These are phyloP conservation scores for Zaprionus vittiger DNA, from an alignment of 1,140 invertebrate species.

Conservation along the genomic window DNA sequence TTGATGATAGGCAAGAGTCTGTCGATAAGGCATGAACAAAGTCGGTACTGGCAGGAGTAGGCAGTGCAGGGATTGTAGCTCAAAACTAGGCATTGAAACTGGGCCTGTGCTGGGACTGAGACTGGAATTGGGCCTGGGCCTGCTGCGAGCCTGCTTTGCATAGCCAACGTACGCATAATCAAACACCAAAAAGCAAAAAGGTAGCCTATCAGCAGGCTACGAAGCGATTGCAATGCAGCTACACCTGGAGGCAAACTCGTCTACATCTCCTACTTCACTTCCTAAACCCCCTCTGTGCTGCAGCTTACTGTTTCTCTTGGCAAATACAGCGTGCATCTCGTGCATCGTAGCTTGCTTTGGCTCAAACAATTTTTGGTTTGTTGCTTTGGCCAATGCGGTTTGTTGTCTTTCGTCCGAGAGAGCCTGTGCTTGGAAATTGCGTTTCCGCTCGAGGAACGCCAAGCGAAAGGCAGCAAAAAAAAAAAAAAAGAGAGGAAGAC, in stretches of 20 bases:
- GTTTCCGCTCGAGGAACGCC: slow-evolving; percentile 68
- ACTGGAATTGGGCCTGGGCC: not conserved
- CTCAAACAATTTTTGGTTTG: slow-evolving; percentile 80
- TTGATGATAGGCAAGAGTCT: slow-evolving; percentile 45
- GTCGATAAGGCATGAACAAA: slow-evolving; percentile 13
- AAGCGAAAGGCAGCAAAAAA: not conserved
- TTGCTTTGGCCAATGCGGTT: slow-evolving; percentile 66
- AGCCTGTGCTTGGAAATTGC: slow-evolving; percentile 70
- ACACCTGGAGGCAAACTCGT: not conserved
- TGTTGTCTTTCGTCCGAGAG: slow-evolving; percentile 65
- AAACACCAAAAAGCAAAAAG: slow-evolving; percentile 71
- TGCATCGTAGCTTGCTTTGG: slow-evolving; percentile 52
- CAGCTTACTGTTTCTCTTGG: slow-evolving; percentile 8
- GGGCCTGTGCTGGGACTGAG: not conserved
- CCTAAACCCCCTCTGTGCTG: not conserved
- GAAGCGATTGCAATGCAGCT: slow-evolving; percentile 6
- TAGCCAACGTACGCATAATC: slow-evolving; percentile 73
- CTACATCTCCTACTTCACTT: not conserved
- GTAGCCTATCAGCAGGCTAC: slow-evolving; percentile 23
- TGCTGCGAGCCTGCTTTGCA: slow-evolving; percentile 37
- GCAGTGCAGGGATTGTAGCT: too few relatives aligned
- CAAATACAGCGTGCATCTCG: slow-evolving; percentile 19
- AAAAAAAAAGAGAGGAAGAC: slow-evolving; percentile 20
- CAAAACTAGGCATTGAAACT: not conserved
- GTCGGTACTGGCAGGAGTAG: not conserved